A percentile compares a stretch with the other conserved stretches of the same genome.
Conservation (phyloP, 2,113 vertebrate species). For the chimpanzee (Pan troglodytes) region DNA sequence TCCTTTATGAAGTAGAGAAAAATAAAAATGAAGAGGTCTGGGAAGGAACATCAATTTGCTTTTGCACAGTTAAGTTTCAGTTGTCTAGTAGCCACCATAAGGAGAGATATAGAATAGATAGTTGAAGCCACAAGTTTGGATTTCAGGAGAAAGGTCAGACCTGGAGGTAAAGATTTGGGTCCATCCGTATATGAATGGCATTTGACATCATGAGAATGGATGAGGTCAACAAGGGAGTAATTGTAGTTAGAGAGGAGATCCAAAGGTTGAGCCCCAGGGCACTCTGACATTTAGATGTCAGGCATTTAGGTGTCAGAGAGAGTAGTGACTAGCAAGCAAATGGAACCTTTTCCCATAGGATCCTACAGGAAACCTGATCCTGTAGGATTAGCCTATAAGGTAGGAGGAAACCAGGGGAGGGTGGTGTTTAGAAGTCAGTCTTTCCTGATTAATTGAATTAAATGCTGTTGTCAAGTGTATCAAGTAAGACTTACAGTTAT, state of each 20-base stretch:
- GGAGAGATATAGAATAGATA: not conserved
- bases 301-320: not conserved
- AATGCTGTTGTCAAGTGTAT: not conserved
- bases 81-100: not conserved
- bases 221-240: not conserved
- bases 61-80: not conserved
- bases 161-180: not conserved
- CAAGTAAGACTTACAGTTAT: not conserved
- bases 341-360: not conserved
- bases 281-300: not conserved
- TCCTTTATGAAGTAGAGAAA: not conserved
- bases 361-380: too few species aligned
- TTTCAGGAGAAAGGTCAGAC: not conserved
- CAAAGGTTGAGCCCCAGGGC: not conserved
- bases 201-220: not conserved
- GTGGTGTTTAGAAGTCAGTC: not conserved
- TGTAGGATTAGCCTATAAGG: not conserved
- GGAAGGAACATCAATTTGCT: not conserved
- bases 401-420: not conserved
- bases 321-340: not conserved
- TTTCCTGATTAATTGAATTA: not conserved
- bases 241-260: not conserved
- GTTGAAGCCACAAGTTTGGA: not conserved
- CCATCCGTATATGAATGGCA: not conserved
- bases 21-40: not conserved